These are phyloP conservation scores for Aptenodytes forsteri DNA, from an alignment of 2,113 vertebrate genomes.

Conservation along the genomic window DNA sequence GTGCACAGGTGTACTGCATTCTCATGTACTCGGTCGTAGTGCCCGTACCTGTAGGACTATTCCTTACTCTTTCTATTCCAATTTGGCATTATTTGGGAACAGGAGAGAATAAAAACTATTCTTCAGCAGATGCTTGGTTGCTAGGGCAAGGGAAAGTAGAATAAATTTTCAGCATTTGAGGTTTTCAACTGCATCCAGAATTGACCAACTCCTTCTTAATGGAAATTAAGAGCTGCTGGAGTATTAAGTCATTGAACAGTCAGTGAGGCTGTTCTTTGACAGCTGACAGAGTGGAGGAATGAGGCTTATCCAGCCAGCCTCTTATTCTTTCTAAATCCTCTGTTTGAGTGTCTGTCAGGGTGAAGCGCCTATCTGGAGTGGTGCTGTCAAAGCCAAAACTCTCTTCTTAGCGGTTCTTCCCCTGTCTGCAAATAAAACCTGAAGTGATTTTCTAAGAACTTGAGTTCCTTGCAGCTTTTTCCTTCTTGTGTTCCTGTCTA, in stretches of 20 bases:
- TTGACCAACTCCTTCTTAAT: slow-evolving; percentile 38
- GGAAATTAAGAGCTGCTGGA: slow-evolving; percentile 40
- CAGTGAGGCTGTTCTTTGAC: slow-evolving; percentile 62
- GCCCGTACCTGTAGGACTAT: background rate
- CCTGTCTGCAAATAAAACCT: background rate
- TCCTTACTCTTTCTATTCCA: background rate
- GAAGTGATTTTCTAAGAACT: background rate
- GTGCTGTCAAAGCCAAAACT: slow-evolving; percentile 63
- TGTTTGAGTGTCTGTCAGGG: slow-evolving; percentile 34
- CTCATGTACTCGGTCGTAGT: accelerated
- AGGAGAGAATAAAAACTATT: background rate
- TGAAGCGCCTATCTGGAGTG: slow-evolving; percentile 59
- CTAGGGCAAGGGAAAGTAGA: background rate
- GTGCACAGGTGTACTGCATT: accelerated
- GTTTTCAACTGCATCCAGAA: slow-evolving; percentile 43
- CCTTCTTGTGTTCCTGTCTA: background rate
- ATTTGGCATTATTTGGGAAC: background rate
- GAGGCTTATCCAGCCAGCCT: slow-evolving; percentile 61
- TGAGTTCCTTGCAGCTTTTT: background rate
- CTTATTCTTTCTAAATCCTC: slow-evolving; percentile 69
- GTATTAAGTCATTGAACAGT: slow-evolving; percentile 60
- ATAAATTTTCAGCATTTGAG: slow-evolving; percentile 21
- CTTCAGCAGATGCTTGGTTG: slow-evolving; percentile 14
- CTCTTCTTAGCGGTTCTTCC: slow-evolving; percentile 47
- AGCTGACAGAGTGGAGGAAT: slow-evolving; percentile 59